phyloP scores from a whole-genome alignment of 2,113 vertebrate genomes.

The Marcusenius ussheri region DNA sequence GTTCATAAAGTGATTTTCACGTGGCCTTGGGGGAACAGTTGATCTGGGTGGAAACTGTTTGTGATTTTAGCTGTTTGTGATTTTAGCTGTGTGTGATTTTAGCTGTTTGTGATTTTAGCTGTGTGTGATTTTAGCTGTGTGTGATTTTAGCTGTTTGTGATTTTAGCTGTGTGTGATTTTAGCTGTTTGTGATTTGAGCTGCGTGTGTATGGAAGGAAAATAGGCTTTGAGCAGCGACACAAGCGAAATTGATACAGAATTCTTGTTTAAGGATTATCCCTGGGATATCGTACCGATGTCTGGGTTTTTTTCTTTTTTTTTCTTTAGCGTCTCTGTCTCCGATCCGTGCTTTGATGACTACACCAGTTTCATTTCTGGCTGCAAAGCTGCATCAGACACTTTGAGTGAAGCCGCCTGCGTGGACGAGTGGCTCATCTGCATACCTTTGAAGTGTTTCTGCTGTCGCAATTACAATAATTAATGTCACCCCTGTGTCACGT shows the following conservation, averaged over 20 bases:
- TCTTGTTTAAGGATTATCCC: background rate
- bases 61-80: no score
- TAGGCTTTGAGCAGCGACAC: background rate
- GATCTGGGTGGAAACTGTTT: background rate
- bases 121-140: no score
- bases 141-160: background rate
- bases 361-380: background rate
- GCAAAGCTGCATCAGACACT: constrained; percentile 57
- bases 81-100: no score
- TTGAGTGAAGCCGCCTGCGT: constrained; percentile 64
- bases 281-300: background rate
- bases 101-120: background rate
- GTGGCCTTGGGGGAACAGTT: background rate
- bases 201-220: background rate
- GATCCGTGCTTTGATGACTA: background rate
- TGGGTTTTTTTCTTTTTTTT: no score
- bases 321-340: background rate
- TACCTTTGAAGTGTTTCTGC: constrained; percentile 83
- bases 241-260: background rate
- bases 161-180: background rate
- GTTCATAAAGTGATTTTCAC: background rate
- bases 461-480: constrained; percentile 81
- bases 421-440: constrained; percentile 73
- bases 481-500: constrained; percentile 77
- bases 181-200: background rate